phyloP scores from a whole-genome alignment of 2,797 vertebrate species.

The Malurus splendens region DNA sequence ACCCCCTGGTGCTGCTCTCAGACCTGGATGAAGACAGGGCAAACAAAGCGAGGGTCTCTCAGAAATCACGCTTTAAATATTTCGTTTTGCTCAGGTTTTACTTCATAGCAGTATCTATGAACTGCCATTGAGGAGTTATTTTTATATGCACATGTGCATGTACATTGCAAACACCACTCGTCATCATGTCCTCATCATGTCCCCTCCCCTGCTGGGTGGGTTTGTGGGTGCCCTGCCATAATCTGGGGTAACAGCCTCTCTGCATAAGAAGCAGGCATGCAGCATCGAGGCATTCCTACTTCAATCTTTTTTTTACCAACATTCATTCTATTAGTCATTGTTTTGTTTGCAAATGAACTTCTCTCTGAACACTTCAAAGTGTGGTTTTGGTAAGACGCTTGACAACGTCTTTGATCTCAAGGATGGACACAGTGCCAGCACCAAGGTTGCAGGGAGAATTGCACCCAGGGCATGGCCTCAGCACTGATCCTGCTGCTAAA shows the following conservation, averaged over 20 bases:
- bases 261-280: rapidly evolving
- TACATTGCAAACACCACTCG: rapidly evolving
- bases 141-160: rapidly evolving
- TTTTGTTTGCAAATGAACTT: background rate
- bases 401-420: background rate
- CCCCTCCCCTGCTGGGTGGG: background rate
- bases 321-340: background rate
- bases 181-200: rapidly evolving
- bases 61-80: background rate
- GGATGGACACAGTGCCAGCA: background rate
- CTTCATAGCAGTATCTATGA: background rate
- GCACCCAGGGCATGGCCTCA: background rate
- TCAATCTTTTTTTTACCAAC: background rate
- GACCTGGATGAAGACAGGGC: background rate
- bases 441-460: background rate
- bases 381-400: background rate
- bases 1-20: background rate
- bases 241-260: background rate
- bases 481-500: background rate
- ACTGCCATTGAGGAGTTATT: background rate
- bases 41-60: background rate
- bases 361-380: background rate
- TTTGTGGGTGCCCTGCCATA: background rate
- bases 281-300: rapidly evolving
- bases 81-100: rapidly evolving